A percentile compares a stretch with the other conserved stretches of the same genome.
Evolutionary conservation across 2,888 invertebrate species (phyloP).

Genomic region (Drosophila paramelanica): DNA sequence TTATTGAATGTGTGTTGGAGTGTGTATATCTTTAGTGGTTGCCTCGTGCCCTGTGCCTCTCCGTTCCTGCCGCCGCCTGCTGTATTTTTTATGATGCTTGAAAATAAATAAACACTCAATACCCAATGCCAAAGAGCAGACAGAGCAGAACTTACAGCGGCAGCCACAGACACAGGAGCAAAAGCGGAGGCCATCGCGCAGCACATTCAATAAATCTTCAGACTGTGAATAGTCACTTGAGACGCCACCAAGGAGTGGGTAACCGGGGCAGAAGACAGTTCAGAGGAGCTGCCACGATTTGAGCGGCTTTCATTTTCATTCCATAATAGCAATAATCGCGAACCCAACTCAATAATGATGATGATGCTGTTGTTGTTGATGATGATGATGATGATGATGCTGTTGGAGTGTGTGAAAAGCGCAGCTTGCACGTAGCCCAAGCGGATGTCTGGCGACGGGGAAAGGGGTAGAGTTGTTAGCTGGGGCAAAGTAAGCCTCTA

Average conservation of each 20-base stretch:
- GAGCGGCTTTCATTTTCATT: constrained; percentile 70
- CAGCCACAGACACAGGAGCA: constrained; percentile 26
- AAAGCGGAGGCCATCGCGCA: constrained; percentile 56
- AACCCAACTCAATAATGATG: constrained; percentile 54
- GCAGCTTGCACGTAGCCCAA: constrained; percentile 69
- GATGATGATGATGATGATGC: constrained; percentile 21
- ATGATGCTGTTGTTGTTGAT: constrained; percentile 9
- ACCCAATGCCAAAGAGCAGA: constrained; percentile 76
- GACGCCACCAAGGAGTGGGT: constrained; percentile 41
- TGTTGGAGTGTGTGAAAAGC: constrained; percentile 70
- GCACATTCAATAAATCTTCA: constrained; percentile 82
- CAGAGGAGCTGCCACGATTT: constrained; percentile 32
- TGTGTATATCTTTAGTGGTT: constrained; percentile 24
- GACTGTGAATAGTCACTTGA: constrained; percentile 79
- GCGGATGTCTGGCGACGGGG: constrained; percentile 19
- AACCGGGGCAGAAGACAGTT: constrained; percentile 10
- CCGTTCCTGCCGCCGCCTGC: constrained; percentile 22
- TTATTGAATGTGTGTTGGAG: constrained; percentile 60
- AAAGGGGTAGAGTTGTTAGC: neutral
- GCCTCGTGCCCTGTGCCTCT: constrained; percentile 28
- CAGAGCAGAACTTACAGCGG: constrained; percentile 55
- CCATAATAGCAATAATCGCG: constrained; percentile 72
- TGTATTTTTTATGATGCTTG: constrained; percentile 79
- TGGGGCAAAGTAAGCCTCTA: constrained; percentile 48
- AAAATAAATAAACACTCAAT: constrained; percentile 83